Percentiles rank a stretch among this genome's conserved stretches.
Conservation (phyloP, 2,113 vertebrate species). For the Peromyscus californicus region DNA sequence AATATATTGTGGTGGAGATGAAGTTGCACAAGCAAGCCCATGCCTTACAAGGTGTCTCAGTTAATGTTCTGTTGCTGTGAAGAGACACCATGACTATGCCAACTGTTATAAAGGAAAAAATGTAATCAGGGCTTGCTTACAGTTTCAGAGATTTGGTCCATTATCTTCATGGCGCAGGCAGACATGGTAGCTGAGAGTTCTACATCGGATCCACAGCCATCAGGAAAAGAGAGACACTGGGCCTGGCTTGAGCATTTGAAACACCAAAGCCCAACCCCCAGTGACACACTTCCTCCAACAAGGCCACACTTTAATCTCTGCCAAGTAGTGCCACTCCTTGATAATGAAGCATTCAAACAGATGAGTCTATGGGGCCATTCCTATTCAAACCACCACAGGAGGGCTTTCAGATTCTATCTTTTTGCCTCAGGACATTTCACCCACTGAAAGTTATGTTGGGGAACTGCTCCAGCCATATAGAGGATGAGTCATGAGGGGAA, state of each 20-base stretch:
- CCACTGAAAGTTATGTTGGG: neutral
- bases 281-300: neutral
- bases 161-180: neutral
- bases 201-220: neutral
- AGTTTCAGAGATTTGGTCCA: neutral
- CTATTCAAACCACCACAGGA: neutral
- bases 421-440: neutral
- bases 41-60: neutral
- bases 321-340: neutral
- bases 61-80: neutral
- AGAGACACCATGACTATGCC: neutral
- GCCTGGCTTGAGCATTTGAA: neutral
- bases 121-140: neutral
- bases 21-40: neutral
- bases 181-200: neutral
- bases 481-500: neutral
- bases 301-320: neutral
- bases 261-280: neutral
- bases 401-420: neutral
- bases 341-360: neutral
- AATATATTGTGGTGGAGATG: neutral
- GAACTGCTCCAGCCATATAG: neutral
- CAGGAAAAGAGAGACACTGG: neutral
- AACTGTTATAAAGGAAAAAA: neutral
- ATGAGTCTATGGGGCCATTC: neutral